Percentiles rank a stretch among this genome's conserved stretches.
Conservation (phyloP, 2,797 vertebrate genomes). For the Odontamblyopus lacepedii region DNA sequence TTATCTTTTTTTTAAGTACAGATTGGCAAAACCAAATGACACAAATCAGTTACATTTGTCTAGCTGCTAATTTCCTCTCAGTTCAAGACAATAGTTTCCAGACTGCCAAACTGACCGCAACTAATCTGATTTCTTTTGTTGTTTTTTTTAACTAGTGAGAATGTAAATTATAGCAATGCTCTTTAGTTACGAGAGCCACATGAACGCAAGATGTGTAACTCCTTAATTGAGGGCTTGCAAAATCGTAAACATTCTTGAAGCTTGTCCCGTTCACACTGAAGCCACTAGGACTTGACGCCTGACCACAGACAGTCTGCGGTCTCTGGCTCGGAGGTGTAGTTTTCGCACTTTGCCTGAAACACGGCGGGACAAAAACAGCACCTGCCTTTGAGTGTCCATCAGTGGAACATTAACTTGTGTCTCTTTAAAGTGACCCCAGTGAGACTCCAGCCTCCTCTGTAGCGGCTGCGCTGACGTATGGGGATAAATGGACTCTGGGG, state of each 20-base stretch:
- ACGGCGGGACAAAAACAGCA: slow-evolving; percentile 60
- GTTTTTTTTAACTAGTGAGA: background rate
- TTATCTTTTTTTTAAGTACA: too few relatives aligned
- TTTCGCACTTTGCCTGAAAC: slow-evolving; percentile 43
- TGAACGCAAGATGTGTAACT: background rate
- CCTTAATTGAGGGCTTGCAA: background rate
- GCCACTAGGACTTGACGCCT: background rate
- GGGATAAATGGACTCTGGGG: slow-evolving; percentile 72
- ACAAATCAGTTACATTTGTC: background rate
- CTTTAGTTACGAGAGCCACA: background rate
- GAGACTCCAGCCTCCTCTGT: slow-evolving; percentile 53
- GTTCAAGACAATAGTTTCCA: background rate
- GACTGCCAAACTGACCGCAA: too few relatives aligned
- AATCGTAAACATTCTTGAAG: background rate
- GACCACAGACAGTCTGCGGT: slow-evolving; percentile 16
- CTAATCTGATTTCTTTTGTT: too few relatives aligned
- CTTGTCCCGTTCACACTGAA: background rate
- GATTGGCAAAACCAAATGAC: background rate
- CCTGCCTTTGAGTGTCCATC: slow-evolving; percentile 70
- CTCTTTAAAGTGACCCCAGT: slow-evolving; percentile 62
- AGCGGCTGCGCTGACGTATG: slow-evolving; percentile 66
- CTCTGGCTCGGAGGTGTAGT: slow-evolving; percentile 28
- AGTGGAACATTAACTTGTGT: slow-evolving; percentile 67
- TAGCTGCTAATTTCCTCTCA: background rate
- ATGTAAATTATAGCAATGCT: background rate